phyloP scores from a whole-genome alignment of 2,888 invertebrate genomes.

The Drosophila infuscata region DNA sequence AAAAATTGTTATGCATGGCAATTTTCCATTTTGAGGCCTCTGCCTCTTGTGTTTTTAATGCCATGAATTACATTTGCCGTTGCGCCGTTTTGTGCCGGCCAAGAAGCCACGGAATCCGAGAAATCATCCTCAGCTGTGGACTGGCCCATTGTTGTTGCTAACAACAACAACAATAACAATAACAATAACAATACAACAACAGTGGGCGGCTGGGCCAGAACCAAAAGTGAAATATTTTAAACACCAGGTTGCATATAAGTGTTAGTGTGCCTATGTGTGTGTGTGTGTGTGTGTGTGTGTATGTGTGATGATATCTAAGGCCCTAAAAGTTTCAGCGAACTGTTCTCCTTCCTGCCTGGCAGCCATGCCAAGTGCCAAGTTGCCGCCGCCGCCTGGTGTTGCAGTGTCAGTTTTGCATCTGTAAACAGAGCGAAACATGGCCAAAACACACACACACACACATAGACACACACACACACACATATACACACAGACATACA shows the following conservation, averaged over 20 bases:
- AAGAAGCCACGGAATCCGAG: slow-evolving; percentile 34
- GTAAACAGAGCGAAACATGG: slow-evolving; percentile 69
- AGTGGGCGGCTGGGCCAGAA: slow-evolving; percentile 56
- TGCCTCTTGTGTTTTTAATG: slow-evolving; percentile 66
- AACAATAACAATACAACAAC: slow-evolving; percentile 14
- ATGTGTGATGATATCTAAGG: slow-evolving; percentile 52
- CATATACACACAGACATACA: background rate
- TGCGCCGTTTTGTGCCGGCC: slow-evolving; percentile 24
- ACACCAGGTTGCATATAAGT: slow-evolving; percentile 56
- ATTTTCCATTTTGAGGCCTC: slow-evolving; percentile 81
- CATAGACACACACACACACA: slow-evolving; percentile 6
- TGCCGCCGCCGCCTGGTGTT: slow-evolving; percentile 42
- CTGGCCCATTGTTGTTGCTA: slow-evolving; percentile 55
- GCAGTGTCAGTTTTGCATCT: slow-evolving; percentile 73
- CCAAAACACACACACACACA: slow-evolving; percentile 18
- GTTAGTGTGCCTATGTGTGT: slow-evolving; percentile 10
- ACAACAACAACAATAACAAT: slow-evolving; percentile 22
- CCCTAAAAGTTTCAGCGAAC: slow-evolving; percentile 26
- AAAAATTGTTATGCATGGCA: slow-evolving; percentile 81
- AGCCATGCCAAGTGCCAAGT: slow-evolving; percentile 48
- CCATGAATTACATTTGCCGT: slow-evolving; percentile 71
- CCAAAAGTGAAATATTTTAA: slow-evolving; percentile 82
- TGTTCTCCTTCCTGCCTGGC: slow-evolving; percentile 19
- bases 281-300: slow-evolving; percentile 29
- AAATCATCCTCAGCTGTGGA: slow-evolving; percentile 44